phyloP scores from a whole-genome alignment of 2,113 vertebrate genomes.

The Prietella phreatophila region DNA sequence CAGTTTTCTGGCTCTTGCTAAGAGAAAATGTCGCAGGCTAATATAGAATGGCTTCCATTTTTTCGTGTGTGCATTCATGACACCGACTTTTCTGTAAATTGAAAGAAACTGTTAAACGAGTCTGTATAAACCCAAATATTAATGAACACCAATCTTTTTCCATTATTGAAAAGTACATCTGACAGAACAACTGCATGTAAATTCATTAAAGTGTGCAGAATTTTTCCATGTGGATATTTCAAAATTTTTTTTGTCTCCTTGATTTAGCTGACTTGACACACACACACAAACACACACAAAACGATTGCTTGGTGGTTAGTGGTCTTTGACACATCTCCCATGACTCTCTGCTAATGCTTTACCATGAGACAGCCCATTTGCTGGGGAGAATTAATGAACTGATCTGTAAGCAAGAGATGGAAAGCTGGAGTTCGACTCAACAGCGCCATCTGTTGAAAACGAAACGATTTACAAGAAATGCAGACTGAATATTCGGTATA shows the following conservation, averaged over 20 bases:
- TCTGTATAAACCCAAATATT: not conserved
- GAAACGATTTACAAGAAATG: not conserved
- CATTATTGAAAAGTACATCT: not conserved
- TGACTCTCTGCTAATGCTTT: not conserved
- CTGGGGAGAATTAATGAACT: not conserved
- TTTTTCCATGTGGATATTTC: not conserved
- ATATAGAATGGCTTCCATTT: not conserved
- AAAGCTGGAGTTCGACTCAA: conserved; percentile 11
- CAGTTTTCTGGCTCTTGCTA: not conserved
- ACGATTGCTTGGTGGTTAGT: not conserved
- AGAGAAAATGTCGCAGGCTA: not conserved
- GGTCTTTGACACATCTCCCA: not conserved
- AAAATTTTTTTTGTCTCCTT: not conserved
- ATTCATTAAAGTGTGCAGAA: not conserved
- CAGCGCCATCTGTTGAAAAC: conserved; percentile 24
- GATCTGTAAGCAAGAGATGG: not conserved
- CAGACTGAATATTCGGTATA: not conserved
- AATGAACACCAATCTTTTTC: not conserved
- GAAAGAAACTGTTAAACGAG: not conserved
- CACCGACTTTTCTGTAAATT: not conserved
- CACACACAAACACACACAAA: not conserved
- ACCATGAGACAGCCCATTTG: not conserved
- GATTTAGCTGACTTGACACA: not conserved
- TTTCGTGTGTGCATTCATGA: not conserved
- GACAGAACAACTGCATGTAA: not conserved